These are phyloP conservation scores for Harlomillsia oculata DNA, from an alignment of 1,140 invertebrate genomes.

Conservation along the genomic window DNA sequence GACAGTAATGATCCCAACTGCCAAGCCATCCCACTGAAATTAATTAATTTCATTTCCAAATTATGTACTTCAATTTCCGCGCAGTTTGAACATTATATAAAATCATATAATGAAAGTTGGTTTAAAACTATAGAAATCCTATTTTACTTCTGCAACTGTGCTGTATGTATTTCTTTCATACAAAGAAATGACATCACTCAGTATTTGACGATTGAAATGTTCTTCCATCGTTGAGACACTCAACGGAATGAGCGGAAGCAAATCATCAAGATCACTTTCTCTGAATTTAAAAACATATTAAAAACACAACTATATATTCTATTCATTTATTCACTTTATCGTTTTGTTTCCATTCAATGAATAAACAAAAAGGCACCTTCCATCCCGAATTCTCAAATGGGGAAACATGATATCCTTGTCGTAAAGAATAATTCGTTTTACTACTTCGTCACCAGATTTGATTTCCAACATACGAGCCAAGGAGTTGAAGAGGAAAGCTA, in stretches of 20 bases:
- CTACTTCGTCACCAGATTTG: neutral
- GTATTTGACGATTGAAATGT: conserved; percentile 11
- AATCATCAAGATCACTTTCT: conserved; percentile 31
- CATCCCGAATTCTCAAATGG: conserved; percentile 19
- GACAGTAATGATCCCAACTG: conserved; percentile 53
- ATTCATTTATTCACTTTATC: neutral
- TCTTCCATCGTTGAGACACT: neutral
- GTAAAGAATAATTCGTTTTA: conserved; percentile 20
- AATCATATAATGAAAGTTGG: neutral
- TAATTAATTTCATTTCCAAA: neutral
- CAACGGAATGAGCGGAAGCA: conserved; percentile 16
- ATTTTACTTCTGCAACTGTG: conserved; percentile 21
- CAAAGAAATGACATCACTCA: conserved; percentile 26
- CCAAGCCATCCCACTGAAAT: conserved; percentile 44
- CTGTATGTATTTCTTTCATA: conserved; percentile 21
- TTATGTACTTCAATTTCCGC: neutral
- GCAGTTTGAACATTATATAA: neutral
- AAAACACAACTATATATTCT: neutral
- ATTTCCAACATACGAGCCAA: neutral
- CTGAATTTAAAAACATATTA: conserved; percentile 3
- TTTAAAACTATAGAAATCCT: neutral
- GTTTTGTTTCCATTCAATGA: neutral
- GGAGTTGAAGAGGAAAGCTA: no score
- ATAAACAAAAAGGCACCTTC: conserved; percentile 13
- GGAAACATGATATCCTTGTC: conserved; percentile 24